phyloP scores from a whole-genome alignment of 2,113 vertebrate species.

The Pangasianodon gigas region DNA sequence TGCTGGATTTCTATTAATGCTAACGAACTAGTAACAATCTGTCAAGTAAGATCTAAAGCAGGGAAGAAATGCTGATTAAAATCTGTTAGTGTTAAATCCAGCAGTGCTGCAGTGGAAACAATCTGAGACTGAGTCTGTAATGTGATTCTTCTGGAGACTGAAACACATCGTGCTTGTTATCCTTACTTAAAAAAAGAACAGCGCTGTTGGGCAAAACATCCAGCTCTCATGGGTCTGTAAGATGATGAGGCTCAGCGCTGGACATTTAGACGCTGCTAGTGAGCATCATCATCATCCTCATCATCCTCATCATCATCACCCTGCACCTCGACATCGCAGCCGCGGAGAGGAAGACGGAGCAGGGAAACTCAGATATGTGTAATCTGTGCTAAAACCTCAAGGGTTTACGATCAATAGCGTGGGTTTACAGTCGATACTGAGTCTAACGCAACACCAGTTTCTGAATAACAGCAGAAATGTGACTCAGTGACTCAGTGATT shows the following conservation, averaged over 20 bases:
- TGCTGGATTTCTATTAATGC: neutral
- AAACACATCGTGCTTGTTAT: neutral
- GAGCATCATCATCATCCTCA: neutral
- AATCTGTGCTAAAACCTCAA: neutral
- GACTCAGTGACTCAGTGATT: neutral
- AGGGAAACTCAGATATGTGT: neutral
- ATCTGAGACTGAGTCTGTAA: neutral
- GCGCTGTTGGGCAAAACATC: neutral
- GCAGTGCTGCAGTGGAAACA: neutral
- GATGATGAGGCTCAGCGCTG: neutral
- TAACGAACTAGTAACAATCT: neutral
- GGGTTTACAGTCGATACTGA: neutral
- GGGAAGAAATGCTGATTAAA: neutral
- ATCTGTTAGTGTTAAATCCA: neutral
- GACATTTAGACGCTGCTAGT: neutral
- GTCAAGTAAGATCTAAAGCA: neutral
- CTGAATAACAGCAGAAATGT: conserved; percentile 8
- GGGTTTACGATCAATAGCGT: neutral
- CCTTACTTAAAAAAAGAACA: neutral
- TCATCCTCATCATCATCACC: neutral
- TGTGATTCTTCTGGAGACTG: neutral
- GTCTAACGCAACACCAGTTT: neutral
- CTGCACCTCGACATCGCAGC: neutral
- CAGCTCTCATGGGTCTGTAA: neutral
- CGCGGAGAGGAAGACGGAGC: neutral